Conservation (phyloP, 2,113 vertebrate genomes). For the Lichenostomus cassidix region DNA sequence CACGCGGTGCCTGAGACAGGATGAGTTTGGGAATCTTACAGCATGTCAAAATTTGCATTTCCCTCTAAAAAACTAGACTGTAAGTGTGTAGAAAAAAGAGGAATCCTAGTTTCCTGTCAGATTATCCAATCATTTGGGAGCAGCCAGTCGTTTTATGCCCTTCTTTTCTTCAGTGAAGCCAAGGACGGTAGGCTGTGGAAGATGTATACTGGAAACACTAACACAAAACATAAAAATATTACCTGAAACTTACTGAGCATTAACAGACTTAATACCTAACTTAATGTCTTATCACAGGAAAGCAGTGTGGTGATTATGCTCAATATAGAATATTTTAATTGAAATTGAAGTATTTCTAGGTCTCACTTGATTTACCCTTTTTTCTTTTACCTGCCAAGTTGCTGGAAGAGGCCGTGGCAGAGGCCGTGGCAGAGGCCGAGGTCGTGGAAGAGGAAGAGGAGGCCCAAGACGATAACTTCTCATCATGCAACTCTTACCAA, state of each 20-base stretch:
- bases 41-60: fast-evolving
- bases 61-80: neutral
- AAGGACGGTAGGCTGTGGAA: neutral
- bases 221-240: neutral
- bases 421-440: conserved; percentile 89
- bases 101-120: neutral
- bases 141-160: neutral
- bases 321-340: neutral
- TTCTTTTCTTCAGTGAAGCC: neutral
- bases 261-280: neutral
- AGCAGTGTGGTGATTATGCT: neutral
- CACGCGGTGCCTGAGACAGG: neutral
- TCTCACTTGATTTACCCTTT: neutral
- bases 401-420: conserved; percentile 86
- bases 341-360: neutral
- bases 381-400: conserved; percentile 74
- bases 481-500: neutral
- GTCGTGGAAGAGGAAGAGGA: conserved; percentile 91
- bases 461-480: conserved; percentile 90
- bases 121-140: neutral
- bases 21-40: neutral
- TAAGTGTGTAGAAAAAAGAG: neutral
- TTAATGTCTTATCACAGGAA: neutral
- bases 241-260: neutral
- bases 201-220: neutral